Evolutionary conservation across 2,888 invertebrate species (phyloP).

Genomic region (Calameuta filiformis): DNA sequence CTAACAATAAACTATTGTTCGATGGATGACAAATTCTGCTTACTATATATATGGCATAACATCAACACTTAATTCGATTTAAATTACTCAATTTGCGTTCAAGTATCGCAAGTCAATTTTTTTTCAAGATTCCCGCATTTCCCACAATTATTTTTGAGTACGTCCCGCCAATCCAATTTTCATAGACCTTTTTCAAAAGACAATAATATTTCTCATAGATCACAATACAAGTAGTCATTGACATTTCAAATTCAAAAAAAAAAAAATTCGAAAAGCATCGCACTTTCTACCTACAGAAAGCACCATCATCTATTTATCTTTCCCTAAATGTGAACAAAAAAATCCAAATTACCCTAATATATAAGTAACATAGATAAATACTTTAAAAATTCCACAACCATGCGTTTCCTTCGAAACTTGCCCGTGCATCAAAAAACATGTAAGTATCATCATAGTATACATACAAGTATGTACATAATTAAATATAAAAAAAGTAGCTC

Average conservation of each 20-base stretch:
- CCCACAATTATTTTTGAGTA: background rate
- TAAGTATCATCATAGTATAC: background rate
- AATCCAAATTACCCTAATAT: background rate
- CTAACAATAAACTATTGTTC: background rate
- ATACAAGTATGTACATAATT: background rate
- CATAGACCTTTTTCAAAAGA: background rate
- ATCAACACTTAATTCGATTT: constrained; percentile 26
- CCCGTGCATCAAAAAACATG: background rate
- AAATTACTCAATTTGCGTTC: background rate
- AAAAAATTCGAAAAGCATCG: background rate
- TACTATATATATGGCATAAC: constrained; percentile 11
- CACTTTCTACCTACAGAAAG: background rate
- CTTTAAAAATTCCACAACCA: background rate
- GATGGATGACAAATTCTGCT: background rate
- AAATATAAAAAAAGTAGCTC: background rate
- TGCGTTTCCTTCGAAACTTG: background rate
- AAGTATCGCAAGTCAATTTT: background rate
- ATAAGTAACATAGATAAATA: background rate
- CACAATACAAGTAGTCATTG: background rate
- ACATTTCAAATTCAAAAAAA: background rate
- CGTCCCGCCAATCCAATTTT: background rate
- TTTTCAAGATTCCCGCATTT: constrained; percentile 6
- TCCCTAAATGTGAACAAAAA: background rate
- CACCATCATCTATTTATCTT: background rate
- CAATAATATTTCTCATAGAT: background rate